phyloP scores from a whole-genome alignment of 2,888 invertebrate species.

The Heterodera filipjevi region DNA sequence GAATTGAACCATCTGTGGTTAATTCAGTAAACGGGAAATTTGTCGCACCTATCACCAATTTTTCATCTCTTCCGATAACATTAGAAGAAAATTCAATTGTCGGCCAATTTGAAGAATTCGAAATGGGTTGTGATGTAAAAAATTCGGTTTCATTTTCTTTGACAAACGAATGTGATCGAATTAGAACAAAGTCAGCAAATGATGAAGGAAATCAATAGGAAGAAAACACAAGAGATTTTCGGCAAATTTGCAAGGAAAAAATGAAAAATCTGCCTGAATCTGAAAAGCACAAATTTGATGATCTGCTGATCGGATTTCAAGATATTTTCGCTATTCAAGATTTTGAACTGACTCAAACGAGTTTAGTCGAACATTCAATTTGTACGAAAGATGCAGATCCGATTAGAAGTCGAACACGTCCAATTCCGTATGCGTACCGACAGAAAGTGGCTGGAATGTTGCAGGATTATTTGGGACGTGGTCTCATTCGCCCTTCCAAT shows the following conservation, averaged over 20 bases:
- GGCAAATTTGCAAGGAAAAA: not conserved
- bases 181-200: not conserved
- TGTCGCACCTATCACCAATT: not conserved
- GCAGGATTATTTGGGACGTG: constrained; percentile 29
- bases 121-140: too few species aligned
- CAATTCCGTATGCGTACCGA: constrained; percentile 29
- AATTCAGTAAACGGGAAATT: not conserved
- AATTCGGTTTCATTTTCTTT: too few species aligned
- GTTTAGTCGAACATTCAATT: constrained; percentile 30
- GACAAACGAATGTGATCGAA: too few species aligned
- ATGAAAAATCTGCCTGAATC: not conserved
- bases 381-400: too few species aligned
- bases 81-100: not conserved
- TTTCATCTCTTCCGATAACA: not conserved
- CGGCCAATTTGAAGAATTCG: not conserved
- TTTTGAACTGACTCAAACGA: constrained; percentile 22
- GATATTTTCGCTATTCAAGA: constrained; percentile 37
- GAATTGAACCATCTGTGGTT: not conserved
- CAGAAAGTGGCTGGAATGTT: constrained; percentile 30
- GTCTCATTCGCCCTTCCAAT: constrained; percentile 47
- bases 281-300: not conserved
- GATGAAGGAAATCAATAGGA: not conserved
- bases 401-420: constrained; percentile 26
- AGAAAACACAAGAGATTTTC: too few species aligned
- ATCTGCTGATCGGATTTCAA: not conserved